Percentiles rank a stretch among this genome's conserved stretches.
phyloP scores from a whole-genome alignment of 2,113 vertebrate genomes.

The Mirounga angustirostris region DNA sequence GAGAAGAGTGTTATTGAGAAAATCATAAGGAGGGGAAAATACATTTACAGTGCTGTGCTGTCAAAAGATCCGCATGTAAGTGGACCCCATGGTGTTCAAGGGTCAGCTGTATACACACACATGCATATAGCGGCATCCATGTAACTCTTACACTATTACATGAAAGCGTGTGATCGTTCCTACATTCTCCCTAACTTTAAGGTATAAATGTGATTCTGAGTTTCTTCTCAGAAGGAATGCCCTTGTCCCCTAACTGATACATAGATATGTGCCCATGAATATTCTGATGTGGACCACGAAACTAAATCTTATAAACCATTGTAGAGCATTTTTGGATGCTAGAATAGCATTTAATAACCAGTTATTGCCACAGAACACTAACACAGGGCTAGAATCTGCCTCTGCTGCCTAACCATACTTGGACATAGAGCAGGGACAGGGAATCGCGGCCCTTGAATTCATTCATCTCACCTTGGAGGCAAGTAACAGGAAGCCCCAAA shows the following conservation, averaged over 20 bases:
- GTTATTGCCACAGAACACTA: neutral
- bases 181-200: neutral
- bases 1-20: neutral
- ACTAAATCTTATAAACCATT: neutral
- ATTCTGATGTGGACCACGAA: neutral
- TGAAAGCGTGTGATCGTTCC: neutral
- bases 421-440: neutral
- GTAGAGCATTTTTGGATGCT: neutral
- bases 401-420: neutral
- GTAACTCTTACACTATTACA: rapidly evolving
- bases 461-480: neutral
- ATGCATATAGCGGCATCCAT: rapidly evolving
- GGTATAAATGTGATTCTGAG: rapidly evolving
- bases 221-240: neutral
- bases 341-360: neutral
- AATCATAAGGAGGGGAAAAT: neutral
- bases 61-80: neutral
- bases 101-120: neutral
- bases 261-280: neutral
- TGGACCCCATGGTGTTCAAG: neutral
- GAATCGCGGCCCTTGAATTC: neutral
- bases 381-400: rapidly evolving
- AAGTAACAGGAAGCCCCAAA: neutral
- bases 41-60: neutral
- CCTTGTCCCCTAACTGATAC: neutral